These are phyloP conservation scores for Callaeas wilsoni DNA, from an alignment of 2,113 vertebrate species.

Conservation along the genomic window DNA sequence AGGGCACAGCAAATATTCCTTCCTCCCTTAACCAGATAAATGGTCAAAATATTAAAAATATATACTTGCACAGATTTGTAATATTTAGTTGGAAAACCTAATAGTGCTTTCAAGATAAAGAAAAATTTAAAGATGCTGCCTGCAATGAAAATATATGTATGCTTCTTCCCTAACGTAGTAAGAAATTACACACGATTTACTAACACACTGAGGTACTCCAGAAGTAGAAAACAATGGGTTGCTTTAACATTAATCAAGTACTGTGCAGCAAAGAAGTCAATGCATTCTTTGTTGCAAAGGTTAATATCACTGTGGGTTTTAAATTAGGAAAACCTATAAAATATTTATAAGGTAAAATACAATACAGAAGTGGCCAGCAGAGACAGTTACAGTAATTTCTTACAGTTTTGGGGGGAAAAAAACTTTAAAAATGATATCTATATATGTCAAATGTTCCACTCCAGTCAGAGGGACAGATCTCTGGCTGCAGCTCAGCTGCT, in stretches of 20 bases:
- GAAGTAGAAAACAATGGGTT: not conserved
- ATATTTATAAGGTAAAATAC: not conserved
- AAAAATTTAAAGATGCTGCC: not conserved
- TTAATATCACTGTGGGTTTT: not conserved
- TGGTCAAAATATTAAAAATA: not conserved
- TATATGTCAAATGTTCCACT: not conserved
- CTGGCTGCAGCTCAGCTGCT: not conserved
- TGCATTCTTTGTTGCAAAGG: not conserved
- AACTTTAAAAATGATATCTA: not conserved
- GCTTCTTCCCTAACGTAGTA: not conserved
- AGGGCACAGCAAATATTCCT: not conserved
- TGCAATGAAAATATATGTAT: not conserved
- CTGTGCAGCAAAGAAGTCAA: not conserved
- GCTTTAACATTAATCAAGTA: constrained; percentile 26
- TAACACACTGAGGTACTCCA: not conserved
- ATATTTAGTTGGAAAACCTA: not conserved
- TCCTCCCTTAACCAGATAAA: not conserved
- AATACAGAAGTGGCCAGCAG: not conserved
- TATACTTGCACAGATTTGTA: not conserved
- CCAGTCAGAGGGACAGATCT: not conserved
- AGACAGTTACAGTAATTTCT: not conserved
- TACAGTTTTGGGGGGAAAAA: not conserved
- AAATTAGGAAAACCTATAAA: not conserved
- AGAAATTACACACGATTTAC: not conserved
- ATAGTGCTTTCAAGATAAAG: not conserved